Evolutionary conservation across 2,113 vertebrate genomes (phyloP), one percentile per base, ranked within the genome.

Genomic region (Malaclemys terrapin): DNA sequence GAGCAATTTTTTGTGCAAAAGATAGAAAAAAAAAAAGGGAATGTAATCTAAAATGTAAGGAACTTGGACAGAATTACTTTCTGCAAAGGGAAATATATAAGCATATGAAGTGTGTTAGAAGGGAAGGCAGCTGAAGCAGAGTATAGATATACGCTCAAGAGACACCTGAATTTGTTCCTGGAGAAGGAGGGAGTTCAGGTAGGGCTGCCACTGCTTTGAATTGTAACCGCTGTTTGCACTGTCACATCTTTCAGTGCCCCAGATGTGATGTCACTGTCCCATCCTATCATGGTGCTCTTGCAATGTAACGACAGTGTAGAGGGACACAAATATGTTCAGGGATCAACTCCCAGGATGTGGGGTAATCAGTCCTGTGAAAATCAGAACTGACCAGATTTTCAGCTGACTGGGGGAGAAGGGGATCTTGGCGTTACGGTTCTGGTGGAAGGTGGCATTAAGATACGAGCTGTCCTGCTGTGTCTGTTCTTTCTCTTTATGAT

Each of bases 401-500:
- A 85, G 12, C 1, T 6, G 75, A 4, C 47, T 4, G 0, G 5
- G 50, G 50, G n/a, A 5, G 10, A 31, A 59, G 78, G 79, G 78
- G 89, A 87, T 84, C 0, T 31, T 31, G 87, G 75, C 38, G 4
- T 79, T 79, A 87, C 57, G 65, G 25, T 91, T 75, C 0, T 47
- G 83, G 75, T 85, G 86, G 5, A 8, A 1, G 0, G 5, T 79
- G 86, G 0, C 6, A 45, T 88, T 91, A 59, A 0, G 16, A 14
- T 20, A 47, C 57, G 93, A 93, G 92, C 95, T 94, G 31, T 10
- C 76, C 19, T n/a, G 35, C 62, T 93, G 96, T 94, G 65, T 92
- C 57, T 54, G 14, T 1, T 0, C 92, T 56, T 83, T 79, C 89
- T 87, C 88, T 84, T 86, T 81, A 76, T 97, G 96, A 96, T 65